Evolutionary conservation across 2,797 vertebrate genomes (phyloP).

Genomic region (Botia almorhae): DNA sequence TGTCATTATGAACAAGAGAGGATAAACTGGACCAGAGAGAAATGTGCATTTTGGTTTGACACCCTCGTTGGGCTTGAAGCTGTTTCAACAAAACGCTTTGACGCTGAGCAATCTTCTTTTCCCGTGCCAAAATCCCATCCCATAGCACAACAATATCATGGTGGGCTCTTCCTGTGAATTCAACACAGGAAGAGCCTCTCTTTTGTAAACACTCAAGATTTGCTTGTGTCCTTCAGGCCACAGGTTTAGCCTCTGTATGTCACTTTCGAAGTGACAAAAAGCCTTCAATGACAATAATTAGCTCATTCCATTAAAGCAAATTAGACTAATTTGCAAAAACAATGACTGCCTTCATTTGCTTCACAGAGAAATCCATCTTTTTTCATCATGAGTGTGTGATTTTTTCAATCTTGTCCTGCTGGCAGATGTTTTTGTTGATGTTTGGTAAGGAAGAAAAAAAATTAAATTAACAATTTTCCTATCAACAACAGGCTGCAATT

Average conservation of each 20-base stretch:
- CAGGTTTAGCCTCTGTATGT: slow-evolving; percentile 27
- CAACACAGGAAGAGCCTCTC: slow-evolving; percentile 26
- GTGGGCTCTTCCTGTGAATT: not conserved
- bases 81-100: slow-evolving; percentile 48
- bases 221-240: slow-evolving; percentile 56
- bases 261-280: slow-evolving; percentile 65
- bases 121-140: slow-evolving; percentile 67
- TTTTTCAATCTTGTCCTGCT: slow-evolving; percentile 3
- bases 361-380: slow-evolving; percentile 23
- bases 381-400: slow-evolving; percentile 18
- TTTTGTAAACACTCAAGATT: slow-evolving; percentile 20
- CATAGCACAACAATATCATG: not conserved
- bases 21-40: not conserved
- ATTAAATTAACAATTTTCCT: slow-evolving; percentile 26
- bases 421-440: slow-evolving; percentile 45
- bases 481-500: slow-evolving; percentile 35
- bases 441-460: slow-evolving; percentile 22
- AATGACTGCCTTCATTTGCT: slow-evolving; percentile 14
- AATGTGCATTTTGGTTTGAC: slow-evolving; percentile 30
- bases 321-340: slow-evolving; percentile 76
- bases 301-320: slow-evolving; percentile 73
- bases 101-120: slow-evolving; percentile 56
- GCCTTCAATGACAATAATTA: slow-evolving; percentile 76
- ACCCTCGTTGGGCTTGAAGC: slow-evolving; percentile 57
- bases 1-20: slow-evolving; percentile 4